A percentile compares a stretch with the other conserved stretches of the same genome.
phyloP scores from a whole-genome alignment of 2,888 invertebrate species.

The Lamproptera curius region DNA sequence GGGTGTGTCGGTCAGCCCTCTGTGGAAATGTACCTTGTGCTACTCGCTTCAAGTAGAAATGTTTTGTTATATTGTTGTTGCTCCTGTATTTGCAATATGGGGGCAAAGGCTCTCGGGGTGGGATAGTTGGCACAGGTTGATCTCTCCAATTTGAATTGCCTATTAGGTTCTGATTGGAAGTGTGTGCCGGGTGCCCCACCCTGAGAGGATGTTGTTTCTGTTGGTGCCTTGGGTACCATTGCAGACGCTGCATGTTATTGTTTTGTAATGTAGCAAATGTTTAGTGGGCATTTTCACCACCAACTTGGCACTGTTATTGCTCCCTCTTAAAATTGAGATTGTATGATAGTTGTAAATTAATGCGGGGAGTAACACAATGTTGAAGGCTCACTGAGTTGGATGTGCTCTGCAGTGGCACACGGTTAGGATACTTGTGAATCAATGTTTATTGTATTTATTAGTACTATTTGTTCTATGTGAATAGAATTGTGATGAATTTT shows the following conservation, averaged over 20 bases:
- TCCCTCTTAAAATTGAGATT: slow-evolving; percentile 26
- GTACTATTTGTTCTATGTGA: slow-evolving; percentile 59
- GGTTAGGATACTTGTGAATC: slow-evolving; percentile 53
- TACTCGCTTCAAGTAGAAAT: slow-evolving; percentile 66
- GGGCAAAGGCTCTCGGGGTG: slow-evolving; percentile 21
- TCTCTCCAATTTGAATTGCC: slow-evolving; percentile 35
- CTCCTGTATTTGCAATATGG: slow-evolving; percentile 49
- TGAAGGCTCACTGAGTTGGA: slow-evolving; percentile 22
- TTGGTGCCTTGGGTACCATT: slow-evolving; percentile 30
- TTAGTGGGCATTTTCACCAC: slow-evolving; percentile 27
- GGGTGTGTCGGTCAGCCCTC: slow-evolving; percentile 51
- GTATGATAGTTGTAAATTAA: slow-evolving; percentile 3
- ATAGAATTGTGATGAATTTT: slow-evolving; percentile 67
- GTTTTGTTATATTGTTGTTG: slow-evolving; percentile 67
- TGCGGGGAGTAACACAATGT: slow-evolving; percentile 6
- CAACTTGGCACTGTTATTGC: slow-evolving; percentile 13
- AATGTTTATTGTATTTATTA: slow-evolving; percentile 70
- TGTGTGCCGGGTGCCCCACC: slow-evolving; percentile 29
- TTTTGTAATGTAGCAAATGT: slow-evolving; percentile 59
- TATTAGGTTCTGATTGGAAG: slow-evolving; percentile 42
- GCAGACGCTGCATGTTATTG: slow-evolving; percentile 55
- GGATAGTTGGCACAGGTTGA: slow-evolving; percentile 18
- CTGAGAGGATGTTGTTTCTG: slow-evolving; percentile 33
- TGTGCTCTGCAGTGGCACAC: slow-evolving; percentile 34
- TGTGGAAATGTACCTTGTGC: slow-evolving; percentile 60